Percentiles rank a stretch among this genome's conserved stretches.
These are phyloP conservation scores for Troides oblongomaculatus DNA, from an alignment of 2,888 invertebrate genomes.

Conservation along the genomic window DNA sequence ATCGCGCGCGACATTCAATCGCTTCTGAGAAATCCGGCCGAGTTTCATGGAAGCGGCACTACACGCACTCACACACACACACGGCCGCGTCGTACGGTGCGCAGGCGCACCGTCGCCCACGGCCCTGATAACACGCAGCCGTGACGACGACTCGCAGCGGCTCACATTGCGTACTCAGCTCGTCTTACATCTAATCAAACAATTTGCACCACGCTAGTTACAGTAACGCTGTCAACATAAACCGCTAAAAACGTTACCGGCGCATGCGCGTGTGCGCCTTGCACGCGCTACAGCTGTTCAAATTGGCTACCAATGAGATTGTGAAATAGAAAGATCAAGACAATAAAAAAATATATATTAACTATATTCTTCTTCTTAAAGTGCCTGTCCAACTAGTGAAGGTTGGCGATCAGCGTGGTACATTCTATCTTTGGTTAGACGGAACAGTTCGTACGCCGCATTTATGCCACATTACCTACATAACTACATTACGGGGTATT, in stretches of 20 bases:
- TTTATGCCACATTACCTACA: too few relatives aligned
- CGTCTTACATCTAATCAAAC: slow-evolving; percentile 70
- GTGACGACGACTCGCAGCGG: slow-evolving; percentile 73
- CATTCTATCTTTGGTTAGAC: too few relatives aligned
- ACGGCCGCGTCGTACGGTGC: slow-evolving; percentile 36
- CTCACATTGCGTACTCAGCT: slow-evolving; percentile 67
- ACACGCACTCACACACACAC: slow-evolving; percentile 58
- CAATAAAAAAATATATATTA: too few relatives aligned
- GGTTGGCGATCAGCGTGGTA: too few relatives aligned
- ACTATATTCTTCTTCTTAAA: too few relatives aligned
- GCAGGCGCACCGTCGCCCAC: slow-evolving; percentile 60
- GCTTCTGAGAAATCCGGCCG: slow-evolving; percentile 74
- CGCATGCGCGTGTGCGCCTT: slow-evolving; percentile 29
- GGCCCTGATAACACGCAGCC: slow-evolving; percentile 69
- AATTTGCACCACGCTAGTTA: slow-evolving; percentile 55
- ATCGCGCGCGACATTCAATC: slow-evolving; percentile 70
- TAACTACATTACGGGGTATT: too few relatives aligned
- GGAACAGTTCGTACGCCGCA: too few relatives aligned
- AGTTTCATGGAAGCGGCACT: slow-evolving; percentile 77
- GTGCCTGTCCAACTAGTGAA: too few relatives aligned
- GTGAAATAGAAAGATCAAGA: not conserved
- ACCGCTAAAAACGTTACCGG: slow-evolving; percentile 38
- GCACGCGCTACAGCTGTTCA: not conserved
- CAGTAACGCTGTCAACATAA: slow-evolving; percentile 45
- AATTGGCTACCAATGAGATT: not conserved